Evolutionary conservation across 2,797 vertebrate species (phyloP), one percentile per base, ranked within the genome.

Genomic region (Chloroceryle amazona): DNA sequence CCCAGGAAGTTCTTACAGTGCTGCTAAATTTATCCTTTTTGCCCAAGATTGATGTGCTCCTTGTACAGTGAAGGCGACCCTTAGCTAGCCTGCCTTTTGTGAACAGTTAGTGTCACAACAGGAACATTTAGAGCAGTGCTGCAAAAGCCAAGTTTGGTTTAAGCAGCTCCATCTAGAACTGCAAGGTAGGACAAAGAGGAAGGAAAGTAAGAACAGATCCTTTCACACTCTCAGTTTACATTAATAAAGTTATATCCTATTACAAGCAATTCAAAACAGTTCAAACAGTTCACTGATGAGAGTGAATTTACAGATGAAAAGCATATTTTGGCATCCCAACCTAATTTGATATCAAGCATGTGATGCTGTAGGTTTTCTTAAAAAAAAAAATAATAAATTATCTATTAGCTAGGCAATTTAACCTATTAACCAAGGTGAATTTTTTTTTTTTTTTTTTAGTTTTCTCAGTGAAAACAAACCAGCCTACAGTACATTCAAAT

Each of bases 391-490:
- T 21, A 78, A 37, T 10, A 37, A 37, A 0, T 0, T 75, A 58
- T 39, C 9, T 46, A 20, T 51, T 25, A 80, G 2, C 17, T 78
- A 78, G 9, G 47, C 31, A 67, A 60, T 39, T 63, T 93, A 37
- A 37, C 37, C 11, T 37, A n/a, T 37, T 37, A 37, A 1, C 1
- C 0, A 55, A 14, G 52, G 41, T 39, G 20, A 1, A 10, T 52
- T 13, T 2, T 6, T 31, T 29, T 54, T n/a, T 29, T 54, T n/a
- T 11, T 37, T n/a, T 51, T 16, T n/a, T 39, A 42, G 47, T 15
- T 52, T 83, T 26, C 35, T 83, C 33, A 22, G 29, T 66, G 25
- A 49, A 90, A 88, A 65, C 17, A 46, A 4, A 85, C 51, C n/a
- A 73, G 29, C 42, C 44, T 61, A 65, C 14, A 65, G 35, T 13